A percentile compares a stretch with the other conserved stretches of the same genome.
Conservation (phyloP, 2,888 invertebrate species). For the Macropis europaea region DNA sequence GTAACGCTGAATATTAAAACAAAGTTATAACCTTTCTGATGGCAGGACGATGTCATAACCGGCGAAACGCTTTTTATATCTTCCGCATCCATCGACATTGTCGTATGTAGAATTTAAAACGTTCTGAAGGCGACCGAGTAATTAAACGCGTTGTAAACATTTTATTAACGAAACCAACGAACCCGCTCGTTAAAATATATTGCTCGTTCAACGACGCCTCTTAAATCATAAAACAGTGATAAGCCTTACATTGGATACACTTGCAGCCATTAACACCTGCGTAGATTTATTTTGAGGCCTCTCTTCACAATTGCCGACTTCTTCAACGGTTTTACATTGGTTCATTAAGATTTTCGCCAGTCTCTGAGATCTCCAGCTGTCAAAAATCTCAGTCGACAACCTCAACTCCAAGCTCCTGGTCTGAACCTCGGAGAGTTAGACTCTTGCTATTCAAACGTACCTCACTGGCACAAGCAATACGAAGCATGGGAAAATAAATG, state of each 20-base stretch:
- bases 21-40: conserved; percentile 27
- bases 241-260: neutral
- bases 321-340: neutral
- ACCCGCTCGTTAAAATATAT: neutral
- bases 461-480: too few relatives aligned
- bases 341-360: conserved; percentile 16
- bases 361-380: neutral
- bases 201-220: neutral
- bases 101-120: conserved; percentile 6
- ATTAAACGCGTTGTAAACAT: conserved; percentile 2
- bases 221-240: conserved; percentile 9
- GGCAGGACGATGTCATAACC: conserved; percentile 37
- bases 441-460: too few relatives aligned
- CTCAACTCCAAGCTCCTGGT: neutral
- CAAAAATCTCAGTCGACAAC: conserved; percentile 4
- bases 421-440: neutral
- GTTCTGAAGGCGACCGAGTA: neutral
- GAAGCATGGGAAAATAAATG: too few relatives aligned
- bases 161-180: conserved; percentile 9
- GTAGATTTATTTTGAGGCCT: neutral
- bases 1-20: neutral
- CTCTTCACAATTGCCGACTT: too few relatives aligned
- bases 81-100: neutral
- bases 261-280: conserved; percentile 10
- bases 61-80: conserved; percentile 37